phyloP scores from a whole-genome alignment of 2,113 vertebrate genomes.

The Gila orcuttii region DNA sequence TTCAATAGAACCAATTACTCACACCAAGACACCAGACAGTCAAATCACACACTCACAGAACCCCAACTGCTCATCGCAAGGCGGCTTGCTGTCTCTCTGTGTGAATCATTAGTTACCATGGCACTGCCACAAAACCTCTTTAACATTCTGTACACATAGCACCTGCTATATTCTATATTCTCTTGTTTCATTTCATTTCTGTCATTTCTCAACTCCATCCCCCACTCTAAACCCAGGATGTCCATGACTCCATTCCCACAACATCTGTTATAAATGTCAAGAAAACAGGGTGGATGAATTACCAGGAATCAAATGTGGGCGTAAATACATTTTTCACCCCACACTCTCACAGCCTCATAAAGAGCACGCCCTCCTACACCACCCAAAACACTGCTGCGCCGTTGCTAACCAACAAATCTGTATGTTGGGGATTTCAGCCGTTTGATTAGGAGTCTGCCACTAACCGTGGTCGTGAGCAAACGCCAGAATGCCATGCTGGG shows the following conservation, averaged over 20 bases:
- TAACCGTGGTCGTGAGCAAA: slow-evolving; percentile 96
- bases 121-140: slow-evolving; percentile 62
- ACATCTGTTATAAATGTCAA: slow-evolving; percentile 41
- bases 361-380: slow-evolving; percentile 1
- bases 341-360: not conserved
- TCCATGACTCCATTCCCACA: not conserved
- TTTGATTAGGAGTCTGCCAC: slow-evolving; percentile 62
- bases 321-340: not conserved
- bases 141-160: slow-evolving; percentile 61
- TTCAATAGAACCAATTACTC: slow-evolving; percentile 47
- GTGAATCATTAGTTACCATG: slow-evolving; percentile 67
- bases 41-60: slow-evolving; percentile 45
- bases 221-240: not conserved
- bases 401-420: not conserved
- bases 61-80: slow-evolving; percentile 26
- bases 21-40: slow-evolving; percentile 46
- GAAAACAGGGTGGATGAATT: slow-evolving; percentile 6
- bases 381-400: not conserved
- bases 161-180: slow-evolving; percentile 49
- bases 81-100: slow-evolving; percentile 35
- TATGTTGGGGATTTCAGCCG: not conserved
- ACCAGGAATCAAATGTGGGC: not conserved
- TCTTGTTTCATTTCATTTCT: not conserved
- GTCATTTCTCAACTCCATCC: not conserved
- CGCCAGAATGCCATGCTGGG: slow-evolving; percentile 81